A percentile compares a stretch with the other conserved stretches of the same genome.
phyloP scores from a whole-genome alignment of 2,113 vertebrate species.

The Archocentrus centrarchus region DNA sequence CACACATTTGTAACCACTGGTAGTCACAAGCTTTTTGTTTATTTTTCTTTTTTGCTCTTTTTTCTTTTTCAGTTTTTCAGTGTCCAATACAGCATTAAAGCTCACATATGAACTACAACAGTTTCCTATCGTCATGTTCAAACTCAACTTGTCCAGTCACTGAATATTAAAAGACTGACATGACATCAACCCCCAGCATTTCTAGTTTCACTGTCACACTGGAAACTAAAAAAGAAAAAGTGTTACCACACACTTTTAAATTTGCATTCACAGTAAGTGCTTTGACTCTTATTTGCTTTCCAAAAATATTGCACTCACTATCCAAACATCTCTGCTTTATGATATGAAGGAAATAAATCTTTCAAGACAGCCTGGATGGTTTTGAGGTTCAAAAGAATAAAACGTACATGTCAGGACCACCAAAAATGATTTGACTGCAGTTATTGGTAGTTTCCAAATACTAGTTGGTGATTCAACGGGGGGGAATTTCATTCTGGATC shows the following conservation, averaged over 20 bases:
- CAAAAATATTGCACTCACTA: constrained; percentile 1
- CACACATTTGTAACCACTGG: not conserved
- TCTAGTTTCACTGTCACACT: not conserved
- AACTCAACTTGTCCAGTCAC: not conserved
- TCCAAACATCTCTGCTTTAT: constrained; percentile 21
- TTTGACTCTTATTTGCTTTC: not conserved
- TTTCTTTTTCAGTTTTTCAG: not conserved
- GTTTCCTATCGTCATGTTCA: not conserved
- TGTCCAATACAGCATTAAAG: not conserved
- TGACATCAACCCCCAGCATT: not conserved
- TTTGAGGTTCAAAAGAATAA: constrained; percentile 53
- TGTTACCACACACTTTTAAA: not conserved
- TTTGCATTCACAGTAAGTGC: not conserved
- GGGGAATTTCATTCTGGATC: constrained; percentile 46
- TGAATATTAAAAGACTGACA: not conserved
- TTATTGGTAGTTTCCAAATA: constrained; percentile 58
- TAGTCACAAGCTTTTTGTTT: not conserved
- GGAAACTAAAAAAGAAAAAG: not conserved
- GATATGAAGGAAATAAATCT: constrained; percentile 35
- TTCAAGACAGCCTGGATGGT: constrained; percentile 27
- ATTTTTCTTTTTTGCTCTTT: not conserved
- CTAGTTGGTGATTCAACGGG: constrained; percentile 57
- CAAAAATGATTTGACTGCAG: constrained; percentile 48
- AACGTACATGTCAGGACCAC: constrained; percentile 41
- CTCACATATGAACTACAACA: not conserved